Evolutionary conservation across 2,113 vertebrate species (phyloP).

Genomic region (Asarcornis scutulata): DNA sequence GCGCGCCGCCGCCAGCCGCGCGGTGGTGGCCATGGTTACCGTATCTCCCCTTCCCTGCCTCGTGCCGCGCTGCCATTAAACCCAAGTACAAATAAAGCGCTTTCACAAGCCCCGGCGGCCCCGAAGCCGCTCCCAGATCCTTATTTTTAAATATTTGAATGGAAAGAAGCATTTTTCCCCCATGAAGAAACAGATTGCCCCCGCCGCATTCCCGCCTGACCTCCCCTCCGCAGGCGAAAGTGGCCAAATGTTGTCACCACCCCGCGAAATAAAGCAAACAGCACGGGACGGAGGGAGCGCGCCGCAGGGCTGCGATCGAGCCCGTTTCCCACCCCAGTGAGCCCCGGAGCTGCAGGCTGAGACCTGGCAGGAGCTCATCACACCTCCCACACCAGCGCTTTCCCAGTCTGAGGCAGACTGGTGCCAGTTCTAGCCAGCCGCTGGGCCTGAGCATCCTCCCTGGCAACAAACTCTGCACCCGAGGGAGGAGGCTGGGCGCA

Average conservation of each 20-base stretch:
- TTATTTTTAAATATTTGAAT: background rate
- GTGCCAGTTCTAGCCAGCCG: background rate
- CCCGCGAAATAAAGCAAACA: background rate
- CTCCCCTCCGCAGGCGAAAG: background rate
- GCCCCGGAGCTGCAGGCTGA: background rate
- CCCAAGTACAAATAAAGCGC: background rate
- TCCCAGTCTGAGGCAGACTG: background rate
- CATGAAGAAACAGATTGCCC: background rate
- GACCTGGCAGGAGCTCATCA: background rate
- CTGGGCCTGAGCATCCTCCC: no score
- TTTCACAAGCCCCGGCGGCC: background rate
- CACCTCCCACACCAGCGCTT: background rate
- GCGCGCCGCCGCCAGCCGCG: no score
- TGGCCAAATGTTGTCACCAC: background rate
- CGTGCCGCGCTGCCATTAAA: background rate
- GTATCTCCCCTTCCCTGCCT: background rate
- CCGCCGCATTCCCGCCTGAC: background rate
- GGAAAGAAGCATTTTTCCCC: background rate
- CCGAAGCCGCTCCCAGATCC: background rate
- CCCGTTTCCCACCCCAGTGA: no score
- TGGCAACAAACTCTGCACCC: no score
- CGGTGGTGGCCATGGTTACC: background rate
- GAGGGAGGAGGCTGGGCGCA: no score
- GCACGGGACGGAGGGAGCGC: background rate
- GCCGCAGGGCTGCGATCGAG: no score